Conservation (phyloP, 2,113 vertebrate species). For the Sardina pilchardus region DNA sequence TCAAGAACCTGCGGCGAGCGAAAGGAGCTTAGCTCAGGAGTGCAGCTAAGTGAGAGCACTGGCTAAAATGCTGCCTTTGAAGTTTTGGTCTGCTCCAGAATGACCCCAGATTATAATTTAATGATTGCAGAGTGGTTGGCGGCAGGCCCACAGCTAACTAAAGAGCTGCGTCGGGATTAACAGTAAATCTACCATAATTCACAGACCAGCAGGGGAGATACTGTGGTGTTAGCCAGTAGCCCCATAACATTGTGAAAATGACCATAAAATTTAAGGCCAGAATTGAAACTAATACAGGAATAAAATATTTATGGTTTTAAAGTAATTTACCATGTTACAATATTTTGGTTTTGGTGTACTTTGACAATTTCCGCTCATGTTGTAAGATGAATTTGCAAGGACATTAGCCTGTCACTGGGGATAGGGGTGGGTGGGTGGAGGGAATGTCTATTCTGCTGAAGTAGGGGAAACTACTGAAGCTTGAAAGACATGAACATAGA, state of each 20-base stretch:
- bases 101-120: constrained; percentile 13
- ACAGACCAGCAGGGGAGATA: neutral
- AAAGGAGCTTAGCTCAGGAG: constrained; percentile 8
- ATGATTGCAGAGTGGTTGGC: constrained; percentile 7
- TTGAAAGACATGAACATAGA: neutral
- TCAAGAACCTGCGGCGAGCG: neutral
- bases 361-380: neutral
- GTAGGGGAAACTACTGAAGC: neutral
- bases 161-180: constrained; percentile 18
- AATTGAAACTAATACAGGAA: no score
- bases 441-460: neutral
- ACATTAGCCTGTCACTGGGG: neutral
- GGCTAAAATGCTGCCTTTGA: constrained; percentile 6
- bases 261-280: neutral
- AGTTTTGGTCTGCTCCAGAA: constrained; percentile 5
- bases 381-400: neutral
- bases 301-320: no score
- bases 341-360: neutral
- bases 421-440: neutral
- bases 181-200: constrained; percentile 8
- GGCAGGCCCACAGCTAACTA: neutral
- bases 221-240: neutral
- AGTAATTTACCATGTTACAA: no score
- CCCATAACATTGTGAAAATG: neutral
- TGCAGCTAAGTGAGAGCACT: neutral